Conservation (phyloP, 2,888 invertebrate genomes). For the Drosophila algonquin region DNA sequence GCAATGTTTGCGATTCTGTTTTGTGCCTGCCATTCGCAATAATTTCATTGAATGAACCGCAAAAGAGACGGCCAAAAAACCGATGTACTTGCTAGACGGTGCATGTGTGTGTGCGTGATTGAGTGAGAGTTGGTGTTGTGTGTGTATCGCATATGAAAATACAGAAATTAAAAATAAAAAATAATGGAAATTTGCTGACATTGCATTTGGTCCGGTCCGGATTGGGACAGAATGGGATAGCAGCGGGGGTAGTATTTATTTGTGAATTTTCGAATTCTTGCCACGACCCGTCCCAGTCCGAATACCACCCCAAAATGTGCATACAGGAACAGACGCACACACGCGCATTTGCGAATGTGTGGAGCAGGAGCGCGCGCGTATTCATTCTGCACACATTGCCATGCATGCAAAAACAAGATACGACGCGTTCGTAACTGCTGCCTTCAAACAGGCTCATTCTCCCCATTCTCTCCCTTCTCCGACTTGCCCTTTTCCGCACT, state of each 20-base stretch:
- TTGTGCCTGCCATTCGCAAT: conserved; percentile 72
- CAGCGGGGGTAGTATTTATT: conserved; percentile 18
- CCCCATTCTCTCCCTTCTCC: neutral
- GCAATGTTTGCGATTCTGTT: conserved; percentile 74
- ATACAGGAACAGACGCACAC: conserved; percentile 32
- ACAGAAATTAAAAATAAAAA: conserved; percentile 44
- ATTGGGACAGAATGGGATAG: conserved; percentile 18
- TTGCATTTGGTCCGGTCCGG: conserved; percentile 12
- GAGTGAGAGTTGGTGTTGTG: conserved; percentile 31
- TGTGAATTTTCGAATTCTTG: conserved; percentile 23
- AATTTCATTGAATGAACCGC: conserved; percentile 73
- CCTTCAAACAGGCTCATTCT: conserved; percentile 28
- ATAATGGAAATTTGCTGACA: conserved; percentile 32
- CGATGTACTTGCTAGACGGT: conserved; percentile 62
- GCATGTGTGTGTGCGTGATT: conserved; percentile 13
- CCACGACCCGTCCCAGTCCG: conserved; percentile 13
- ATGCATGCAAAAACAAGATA: conserved; percentile 59
- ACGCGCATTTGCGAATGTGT: conserved; percentile 16
- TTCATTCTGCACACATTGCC: conserved; percentile 64
- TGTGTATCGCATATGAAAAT: conserved; percentile 51
- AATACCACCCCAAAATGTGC: conserved; percentile 46
- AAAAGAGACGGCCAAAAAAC: conserved; percentile 65
- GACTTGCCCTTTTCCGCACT: conserved; percentile 12
- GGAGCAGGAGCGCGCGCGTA: conserved; percentile 59
- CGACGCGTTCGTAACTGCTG: conserved; percentile 54